phyloP scores from a whole-genome alignment of 2,888 invertebrate genomes.

The Hylaea fasciaria region DNA sequence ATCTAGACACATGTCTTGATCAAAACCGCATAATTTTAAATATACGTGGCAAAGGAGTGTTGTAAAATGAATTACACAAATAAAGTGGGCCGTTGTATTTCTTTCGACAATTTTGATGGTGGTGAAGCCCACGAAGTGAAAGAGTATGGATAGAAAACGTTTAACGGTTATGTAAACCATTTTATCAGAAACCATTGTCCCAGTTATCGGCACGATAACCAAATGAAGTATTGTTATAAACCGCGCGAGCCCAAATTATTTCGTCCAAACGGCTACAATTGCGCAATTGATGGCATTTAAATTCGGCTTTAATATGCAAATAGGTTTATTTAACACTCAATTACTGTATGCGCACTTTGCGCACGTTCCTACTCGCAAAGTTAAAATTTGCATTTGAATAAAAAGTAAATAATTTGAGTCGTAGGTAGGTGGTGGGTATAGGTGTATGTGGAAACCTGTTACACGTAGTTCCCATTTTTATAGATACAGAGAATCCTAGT shows the following conservation, averaged over 20 bases:
- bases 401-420: too few relatives aligned
- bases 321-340: conserved; percentile 28
- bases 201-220: conserved; percentile 18
- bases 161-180: neutral
- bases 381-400: conserved; percentile 24
- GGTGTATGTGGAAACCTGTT: too few relatives aligned
- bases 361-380: conserved; percentile 22
- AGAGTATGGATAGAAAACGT: neutral
- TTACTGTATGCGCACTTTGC: conserved; percentile 21
- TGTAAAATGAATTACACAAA: too few relatives aligned
- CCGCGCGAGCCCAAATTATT: conserved; percentile 19
- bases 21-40: neutral
- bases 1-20: conserved; percentile 31
- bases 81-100: too few relatives aligned
- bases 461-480: too few relatives aligned
- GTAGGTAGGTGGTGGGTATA: too few relatives aligned
- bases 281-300: conserved; percentile 30
- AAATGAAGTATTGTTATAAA: conserved; percentile 26
- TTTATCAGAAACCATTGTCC: conserved; percentile 21
- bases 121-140: too few relatives aligned
- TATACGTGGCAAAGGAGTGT: neutral
- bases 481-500: too few relatives aligned
- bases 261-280: conserved; percentile 21
- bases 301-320: conserved; percentile 39
- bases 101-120: too few relatives aligned